A percentile compares a stretch with the other conserved stretches of the same genome.
phyloP scores from a whole-genome alignment of 2,888 invertebrate species.

The Cryptocephalus moraei region DNA sequence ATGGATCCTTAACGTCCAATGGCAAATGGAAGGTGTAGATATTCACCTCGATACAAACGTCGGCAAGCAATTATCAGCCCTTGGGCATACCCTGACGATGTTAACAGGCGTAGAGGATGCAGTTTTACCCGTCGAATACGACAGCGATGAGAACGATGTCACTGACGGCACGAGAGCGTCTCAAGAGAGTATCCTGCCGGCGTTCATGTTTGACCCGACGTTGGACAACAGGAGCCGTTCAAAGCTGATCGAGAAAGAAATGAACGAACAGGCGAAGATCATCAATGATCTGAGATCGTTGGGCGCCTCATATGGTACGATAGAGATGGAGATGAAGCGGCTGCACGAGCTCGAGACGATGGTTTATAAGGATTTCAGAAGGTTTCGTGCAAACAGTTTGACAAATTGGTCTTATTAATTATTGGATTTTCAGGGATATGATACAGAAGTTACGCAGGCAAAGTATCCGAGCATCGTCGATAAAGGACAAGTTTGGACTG shows the following conservation, averaged over 20 bases:
- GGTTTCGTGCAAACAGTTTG: conserved; percentile 34
- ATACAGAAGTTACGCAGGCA: conserved; percentile 81
- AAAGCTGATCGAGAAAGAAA: conserved; percentile 90
- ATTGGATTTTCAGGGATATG: conserved; percentile 61
- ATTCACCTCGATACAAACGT: conserved; percentile 93
- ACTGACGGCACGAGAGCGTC: conserved; percentile 52
- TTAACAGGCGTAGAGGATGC: conserved; percentile 80
- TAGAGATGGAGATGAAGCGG: conserved; percentile 85
- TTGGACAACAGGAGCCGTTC: conserved; percentile 76
- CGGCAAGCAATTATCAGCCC: conserved; percentile 87
- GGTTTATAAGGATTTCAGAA: conserved; percentile 86
- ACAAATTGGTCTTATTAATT: not conserved
- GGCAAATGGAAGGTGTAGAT: conserved; percentile 99
- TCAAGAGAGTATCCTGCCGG: conserved; percentile 67
- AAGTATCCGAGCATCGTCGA: conserved; percentile 66
- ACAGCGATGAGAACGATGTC: conserved; percentile 69
- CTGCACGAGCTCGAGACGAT: conserved; percentile 88
- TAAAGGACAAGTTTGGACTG: conserved; percentile 69
- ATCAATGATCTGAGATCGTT: conserved; percentile 72
- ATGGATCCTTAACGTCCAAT: conserved; percentile 95
- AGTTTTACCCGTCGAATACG: conserved; percentile 48
- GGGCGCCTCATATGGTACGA: conserved; percentile 44
- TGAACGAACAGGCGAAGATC: conserved; percentile 94
- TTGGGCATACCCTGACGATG: conserved; percentile 93
- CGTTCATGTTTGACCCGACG: conserved; percentile 72